phyloP scores from a whole-genome alignment of 2,797 vertebrate species.

The Jordanella pulchra region DNA sequence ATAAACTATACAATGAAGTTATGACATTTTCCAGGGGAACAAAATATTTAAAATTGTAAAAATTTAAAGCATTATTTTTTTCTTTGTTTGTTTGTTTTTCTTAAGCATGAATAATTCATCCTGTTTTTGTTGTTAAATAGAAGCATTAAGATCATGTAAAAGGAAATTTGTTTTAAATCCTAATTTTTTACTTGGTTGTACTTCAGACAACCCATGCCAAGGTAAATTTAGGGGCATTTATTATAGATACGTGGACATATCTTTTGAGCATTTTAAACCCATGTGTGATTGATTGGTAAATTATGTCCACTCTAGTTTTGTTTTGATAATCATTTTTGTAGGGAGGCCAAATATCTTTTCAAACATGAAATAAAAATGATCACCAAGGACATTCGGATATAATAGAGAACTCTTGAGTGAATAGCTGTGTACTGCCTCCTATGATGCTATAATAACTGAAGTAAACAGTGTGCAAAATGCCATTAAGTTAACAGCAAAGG shows the following conservation, averaged over 20 bases:
- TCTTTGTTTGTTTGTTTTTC: too few species aligned
- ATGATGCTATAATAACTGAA: neutral
- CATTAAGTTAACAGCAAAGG: neutral
- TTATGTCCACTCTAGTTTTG: neutral
- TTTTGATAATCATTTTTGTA: neutral
- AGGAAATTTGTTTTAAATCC: too few species aligned
- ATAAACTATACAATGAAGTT: too few species aligned
- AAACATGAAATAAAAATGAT: neutral
- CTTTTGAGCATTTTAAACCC: neutral
- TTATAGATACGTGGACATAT: neutral
- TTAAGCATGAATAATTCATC: too few species aligned
- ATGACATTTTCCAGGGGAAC: too few species aligned
- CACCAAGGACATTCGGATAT: conserved; percentile 5
- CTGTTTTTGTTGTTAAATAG: too few species aligned
- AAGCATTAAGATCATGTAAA: too few species aligned
- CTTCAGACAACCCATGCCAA: too few species aligned
- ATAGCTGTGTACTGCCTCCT: neutral
- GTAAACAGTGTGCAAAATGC: neutral
- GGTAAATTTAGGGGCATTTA: too few species aligned
- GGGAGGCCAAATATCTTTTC: neutral
- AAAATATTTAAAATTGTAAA: too few species aligned
- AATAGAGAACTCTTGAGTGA: neutral
- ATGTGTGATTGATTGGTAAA: neutral
- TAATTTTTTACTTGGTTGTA: too few species aligned
- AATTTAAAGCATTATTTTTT: too few species aligned